A percentile compares a stretch with the other conserved stretches of the same genome.
phyloP scores from a whole-genome alignment of 2,888 invertebrate genomes.

The Tenthredo scrophulariae region DNA sequence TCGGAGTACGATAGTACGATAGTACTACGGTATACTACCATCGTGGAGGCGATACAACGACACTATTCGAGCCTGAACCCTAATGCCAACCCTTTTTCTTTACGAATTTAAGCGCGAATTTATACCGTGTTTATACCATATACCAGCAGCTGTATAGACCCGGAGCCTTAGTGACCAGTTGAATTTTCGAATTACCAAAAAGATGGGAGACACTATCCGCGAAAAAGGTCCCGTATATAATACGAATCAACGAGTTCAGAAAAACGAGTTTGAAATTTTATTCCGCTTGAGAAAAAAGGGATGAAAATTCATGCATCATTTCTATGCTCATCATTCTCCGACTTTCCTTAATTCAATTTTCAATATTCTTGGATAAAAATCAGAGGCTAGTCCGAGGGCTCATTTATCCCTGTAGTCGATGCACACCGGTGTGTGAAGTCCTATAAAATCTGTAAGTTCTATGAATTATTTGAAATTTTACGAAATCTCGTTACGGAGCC shows the following conservation, averaged over 20 bases:
- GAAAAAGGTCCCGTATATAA: too few species aligned
- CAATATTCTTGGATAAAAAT: too few species aligned
- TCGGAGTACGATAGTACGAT: constrained; percentile 39
- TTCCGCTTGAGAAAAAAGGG: too few species aligned
- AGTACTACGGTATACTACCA: constrained; percentile 6
- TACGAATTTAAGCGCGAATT: neutral
- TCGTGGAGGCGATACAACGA: constrained; percentile 26
- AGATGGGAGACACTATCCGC: neutral
- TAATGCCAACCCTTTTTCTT: constrained; percentile 25
- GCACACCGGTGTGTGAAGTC: too few species aligned
- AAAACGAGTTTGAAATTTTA: too few species aligned
- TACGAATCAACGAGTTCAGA: too few species aligned
- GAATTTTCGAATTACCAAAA: neutral
- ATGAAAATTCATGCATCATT: too few species aligned
- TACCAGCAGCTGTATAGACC: neutral
- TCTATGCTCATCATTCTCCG: too few species aligned
- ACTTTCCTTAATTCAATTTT: too few species aligned
- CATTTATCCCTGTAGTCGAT: too few species aligned
- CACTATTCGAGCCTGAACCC: neutral
- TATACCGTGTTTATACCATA: neutral
- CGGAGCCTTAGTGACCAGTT: neutral
- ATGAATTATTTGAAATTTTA: neutral
- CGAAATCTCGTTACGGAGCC: neutral
- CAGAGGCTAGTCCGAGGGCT: too few species aligned
- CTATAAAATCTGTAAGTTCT: too few species aligned